phyloP scores from a whole-genome alignment of 2,113 vertebrate species.

The Syrmaticus mikado region DNA sequence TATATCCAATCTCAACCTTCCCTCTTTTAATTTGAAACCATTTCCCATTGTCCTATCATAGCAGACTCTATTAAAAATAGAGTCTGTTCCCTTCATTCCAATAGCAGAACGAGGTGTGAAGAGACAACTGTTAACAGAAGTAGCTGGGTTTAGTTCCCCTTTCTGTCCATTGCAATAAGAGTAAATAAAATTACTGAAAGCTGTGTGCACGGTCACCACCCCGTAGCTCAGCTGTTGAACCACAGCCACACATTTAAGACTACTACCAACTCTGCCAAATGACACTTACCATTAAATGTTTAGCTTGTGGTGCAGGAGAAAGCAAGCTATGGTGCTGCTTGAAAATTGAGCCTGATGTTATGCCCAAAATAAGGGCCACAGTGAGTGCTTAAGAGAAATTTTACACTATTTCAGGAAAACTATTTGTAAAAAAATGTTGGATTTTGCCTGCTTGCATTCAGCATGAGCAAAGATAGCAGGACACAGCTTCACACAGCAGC shows the following conservation, averaged over 20 bases:
- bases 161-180: background rate
- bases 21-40: too few species aligned
- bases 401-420: background rate
- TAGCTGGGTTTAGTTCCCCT: background rate
- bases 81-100: too few species aligned
- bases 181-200: background rate
- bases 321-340: background rate
- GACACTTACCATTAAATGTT: background rate
- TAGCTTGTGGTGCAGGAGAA: background rate
- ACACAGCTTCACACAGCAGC: background rate
- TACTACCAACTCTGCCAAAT: background rate
- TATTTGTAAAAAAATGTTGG: background rate
- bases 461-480: accelerated
- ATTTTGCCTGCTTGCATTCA: background rate
- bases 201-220: background rate
- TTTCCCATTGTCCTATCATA: too few species aligned
- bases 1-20: too few species aligned
- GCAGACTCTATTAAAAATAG: too few species aligned
- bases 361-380: accelerated
- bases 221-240: background rate
- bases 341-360: background rate
- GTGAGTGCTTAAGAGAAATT: background rate
- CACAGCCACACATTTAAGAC: background rate
- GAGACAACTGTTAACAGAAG: background rate
- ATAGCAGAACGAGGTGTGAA: background rate